Evolutionary conservation across 2,113 vertebrate species (phyloP).

Genomic region (Ellobius talpinus): DNA sequence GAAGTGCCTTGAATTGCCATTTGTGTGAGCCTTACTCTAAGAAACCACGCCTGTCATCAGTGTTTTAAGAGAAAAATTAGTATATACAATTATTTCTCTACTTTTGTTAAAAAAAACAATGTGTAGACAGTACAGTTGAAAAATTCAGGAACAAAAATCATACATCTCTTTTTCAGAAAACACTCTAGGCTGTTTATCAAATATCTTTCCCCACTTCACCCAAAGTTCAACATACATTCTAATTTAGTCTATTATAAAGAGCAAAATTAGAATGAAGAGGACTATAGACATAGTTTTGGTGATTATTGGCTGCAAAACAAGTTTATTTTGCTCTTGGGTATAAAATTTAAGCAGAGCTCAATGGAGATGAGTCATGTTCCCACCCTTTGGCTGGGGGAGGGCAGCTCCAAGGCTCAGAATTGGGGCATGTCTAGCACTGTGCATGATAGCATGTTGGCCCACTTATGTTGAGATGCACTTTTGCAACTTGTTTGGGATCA

Average conservation of each 20-base stretch:
- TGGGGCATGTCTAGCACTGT: not conserved
- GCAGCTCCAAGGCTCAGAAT: fast-evolving
- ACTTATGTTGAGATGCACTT: not conserved
- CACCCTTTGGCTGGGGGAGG: not conserved
- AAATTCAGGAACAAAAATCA: not conserved
- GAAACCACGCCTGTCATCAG: slow-evolving; percentile 1
- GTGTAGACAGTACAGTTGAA: not conserved
- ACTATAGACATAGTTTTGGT: not conserved
- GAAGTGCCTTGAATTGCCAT: slow-evolving; percentile 45
- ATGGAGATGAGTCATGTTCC: not conserved
- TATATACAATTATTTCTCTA: not conserved
- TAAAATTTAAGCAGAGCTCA: not conserved
- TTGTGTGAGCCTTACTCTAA: not conserved
- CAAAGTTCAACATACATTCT: not conserved
- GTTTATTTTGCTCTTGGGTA: not conserved
- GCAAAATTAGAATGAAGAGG: not conserved
- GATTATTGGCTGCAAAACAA: not conserved
- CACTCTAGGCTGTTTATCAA: not conserved
- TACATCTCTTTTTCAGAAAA: not conserved
- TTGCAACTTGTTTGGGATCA: not conserved
- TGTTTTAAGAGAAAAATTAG: not conserved
- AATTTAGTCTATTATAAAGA: not conserved
- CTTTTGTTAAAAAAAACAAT: not conserved
- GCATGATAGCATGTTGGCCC: not conserved
- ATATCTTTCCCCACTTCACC: not conserved